Evolutionary conservation across 2,797 vertebrate species (phyloP), one percentile per base, ranked within the genome.

Genomic region (Oryzias dopingdopingensis): DNA sequence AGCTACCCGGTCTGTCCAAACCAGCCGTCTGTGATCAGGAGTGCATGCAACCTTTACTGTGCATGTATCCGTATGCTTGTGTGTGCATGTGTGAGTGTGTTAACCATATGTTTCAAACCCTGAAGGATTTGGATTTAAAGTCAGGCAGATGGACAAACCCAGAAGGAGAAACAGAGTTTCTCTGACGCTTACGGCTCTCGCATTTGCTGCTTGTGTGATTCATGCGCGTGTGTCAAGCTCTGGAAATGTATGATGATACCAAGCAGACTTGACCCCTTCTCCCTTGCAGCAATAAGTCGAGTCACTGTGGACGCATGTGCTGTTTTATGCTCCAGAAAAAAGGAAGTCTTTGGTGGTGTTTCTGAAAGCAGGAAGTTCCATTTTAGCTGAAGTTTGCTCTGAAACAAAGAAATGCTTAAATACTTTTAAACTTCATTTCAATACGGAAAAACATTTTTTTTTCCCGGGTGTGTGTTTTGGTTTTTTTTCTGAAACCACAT

Each of bases 1-100:
- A 85, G 86, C 83, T 72, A 72, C 75, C 69, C 61, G 59, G 72
- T 67, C 80, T 63, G 73, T 81, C 74, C 70, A 62, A 74, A 78
- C 72, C 70, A 74, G 62, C 59, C 46, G 65, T 40, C 74, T 67
- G 63, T 40, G 50, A 77, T 76, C 72, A 48, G 59, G 41, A 68
- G 65, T 4, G 18, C 26, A 53, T 16, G 17, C 24, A 44, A 23
- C 45, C 22, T 64, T 24, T 52, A 7, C 37, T 49, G 50, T 44
- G n/a, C 46, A 12, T 49, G 60, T 54, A 37, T 56, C 17, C 46
- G 4, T 4, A 14, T 59, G 23, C 42, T 17, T 51, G 14, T 49
- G 49, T 50, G n/a, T 59, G 46, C 49, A 26, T 50, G 22, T 59
- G 5, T 41, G 61, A 62, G 49, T 45, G 55, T 15, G 15, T 50